These are phyloP conservation scores for Polypterus bichir DNA, from an alignment of 2,113 vertebrate genomes.

Conservation along the genomic window DNA sequence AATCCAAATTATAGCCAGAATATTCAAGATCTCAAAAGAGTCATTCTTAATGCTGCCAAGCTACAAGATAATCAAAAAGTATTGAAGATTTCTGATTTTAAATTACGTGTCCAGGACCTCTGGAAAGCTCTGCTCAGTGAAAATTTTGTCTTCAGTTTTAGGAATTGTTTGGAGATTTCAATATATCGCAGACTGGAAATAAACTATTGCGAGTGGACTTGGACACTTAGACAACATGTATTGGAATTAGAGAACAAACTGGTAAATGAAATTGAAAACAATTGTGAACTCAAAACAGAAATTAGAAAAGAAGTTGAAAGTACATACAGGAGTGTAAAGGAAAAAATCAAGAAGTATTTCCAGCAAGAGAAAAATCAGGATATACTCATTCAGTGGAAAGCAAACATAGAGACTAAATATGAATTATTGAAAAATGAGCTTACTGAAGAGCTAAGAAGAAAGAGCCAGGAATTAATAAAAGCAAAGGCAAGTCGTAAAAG, in stretches of 20 bases:
- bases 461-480: conserved; percentile 20
- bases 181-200: conserved; percentile 30
- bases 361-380: conserved; percentile 26
- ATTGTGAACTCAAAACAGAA: fast-evolving
- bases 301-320: conserved; percentile 6
- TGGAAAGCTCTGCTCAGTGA: conserved; percentile 38
- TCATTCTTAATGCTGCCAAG: too few species aligned
- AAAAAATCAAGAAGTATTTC: conserved; percentile 30
- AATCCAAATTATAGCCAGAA: conserved; percentile 43
- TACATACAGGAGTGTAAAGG: conserved; percentile 12
- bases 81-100: conserved; percentile 33
- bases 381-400: conserved; percentile 34
- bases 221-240: conserved; percentile 32
- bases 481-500: conserved; percentile 19
- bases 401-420: conserved; percentile 15
- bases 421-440: conserved; percentile 20
- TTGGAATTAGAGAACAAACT: conserved; percentile 29
- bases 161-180: conserved; percentile 36
- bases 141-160: conserved; percentile 48
- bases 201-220: conserved; percentile 23
- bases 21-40: conserved; percentile 36
- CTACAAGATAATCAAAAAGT: too few species aligned
- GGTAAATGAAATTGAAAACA: conserved; percentile 25
- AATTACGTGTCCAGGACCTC: conserved; percentile 25
- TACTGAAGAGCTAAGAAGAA: conserved; percentile 14